phyloP scores from a whole-genome alignment of 2,888 invertebrate genomes.

The Hydroisotoma schaefferi region DNA sequence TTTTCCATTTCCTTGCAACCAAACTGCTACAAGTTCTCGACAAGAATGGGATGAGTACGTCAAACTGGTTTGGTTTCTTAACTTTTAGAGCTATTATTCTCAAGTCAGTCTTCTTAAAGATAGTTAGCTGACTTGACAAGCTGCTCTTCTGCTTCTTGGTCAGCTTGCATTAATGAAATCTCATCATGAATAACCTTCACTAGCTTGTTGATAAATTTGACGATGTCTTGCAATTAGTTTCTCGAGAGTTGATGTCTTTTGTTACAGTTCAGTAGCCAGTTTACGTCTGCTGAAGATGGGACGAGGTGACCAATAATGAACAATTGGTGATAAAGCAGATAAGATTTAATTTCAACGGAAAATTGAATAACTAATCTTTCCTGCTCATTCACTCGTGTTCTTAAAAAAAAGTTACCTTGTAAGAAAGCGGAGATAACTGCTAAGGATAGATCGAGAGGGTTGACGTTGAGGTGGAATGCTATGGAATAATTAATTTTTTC shows the following conservation, averaged over 20 bases:
- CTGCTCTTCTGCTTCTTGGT: background rate
- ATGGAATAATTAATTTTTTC: no score
- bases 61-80: background rate
- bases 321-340: no score
- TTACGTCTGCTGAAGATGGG: background rate
- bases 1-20: background rate
- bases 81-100: background rate
- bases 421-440: no score
- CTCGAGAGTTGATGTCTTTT: background rate
- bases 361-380: no score
- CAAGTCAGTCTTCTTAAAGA: background rate
- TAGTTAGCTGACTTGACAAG: slow-evolving; percentile 5
- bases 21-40: background rate
- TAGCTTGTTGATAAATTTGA: background rate
- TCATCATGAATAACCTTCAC: background rate
- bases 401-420: no score
- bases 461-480: no score
- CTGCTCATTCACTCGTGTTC: no score
- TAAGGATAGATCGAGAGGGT: no score
- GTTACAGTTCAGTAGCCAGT: background rate
- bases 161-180: slow-evolving; percentile 1
- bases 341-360: no score
- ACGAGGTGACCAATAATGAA: slow-evolving; percentile 3
- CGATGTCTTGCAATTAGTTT: background rate
- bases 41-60: background rate